A percentile compares a stretch with the other conserved stretches of the same genome.
Evolutionary conservation across 1,140 invertebrate genomes (phyloP).

Genomic region (Kradibia gibbosae): DNA sequence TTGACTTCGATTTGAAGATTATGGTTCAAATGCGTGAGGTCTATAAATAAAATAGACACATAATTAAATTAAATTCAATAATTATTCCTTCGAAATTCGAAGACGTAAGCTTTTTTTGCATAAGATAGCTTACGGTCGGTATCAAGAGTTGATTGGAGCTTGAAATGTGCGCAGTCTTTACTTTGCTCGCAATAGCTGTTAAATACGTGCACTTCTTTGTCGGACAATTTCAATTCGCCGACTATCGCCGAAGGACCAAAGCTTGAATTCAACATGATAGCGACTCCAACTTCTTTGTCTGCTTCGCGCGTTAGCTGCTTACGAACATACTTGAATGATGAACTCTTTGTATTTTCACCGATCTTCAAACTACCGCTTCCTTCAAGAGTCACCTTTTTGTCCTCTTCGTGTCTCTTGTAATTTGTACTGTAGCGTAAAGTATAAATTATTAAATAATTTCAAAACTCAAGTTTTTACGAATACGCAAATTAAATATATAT

Average conservation of each 20-base stretch:
- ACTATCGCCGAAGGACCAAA: constrained; percentile 74
- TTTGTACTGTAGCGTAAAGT: constrained; percentile 70
- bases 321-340: constrained; percentile 81
- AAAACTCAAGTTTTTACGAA: too few species aligned
- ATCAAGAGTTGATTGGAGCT: constrained; percentile 77
- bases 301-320: constrained; percentile 75
- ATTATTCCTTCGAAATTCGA: not conserved
- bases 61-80: not conserved
- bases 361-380: constrained; percentile 79
- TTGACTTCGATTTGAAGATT: constrained; percentile 77
- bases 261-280: constrained; percentile 70
- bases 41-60: constrained; percentile 51
- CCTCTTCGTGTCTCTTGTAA: constrained; percentile 77
- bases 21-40: constrained; percentile 69
- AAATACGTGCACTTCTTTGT: constrained; percentile 79
- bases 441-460: not conserved
- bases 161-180: constrained; percentile 82
- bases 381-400: constrained; percentile 79
- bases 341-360: constrained; percentile 77
- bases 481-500: too few species aligned
- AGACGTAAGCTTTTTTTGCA: not conserved
- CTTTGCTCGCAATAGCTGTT: constrained; percentile 83
- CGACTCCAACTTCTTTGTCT: constrained; percentile 77
- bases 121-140: constrained; percentile 69
- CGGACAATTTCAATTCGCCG: constrained; percentile 79